A percentile compares a stretch with the other conserved stretches of the same genome.
phyloP scores from a whole-genome alignment of 2,888 invertebrate genomes.

The Timandra comae region DNA sequence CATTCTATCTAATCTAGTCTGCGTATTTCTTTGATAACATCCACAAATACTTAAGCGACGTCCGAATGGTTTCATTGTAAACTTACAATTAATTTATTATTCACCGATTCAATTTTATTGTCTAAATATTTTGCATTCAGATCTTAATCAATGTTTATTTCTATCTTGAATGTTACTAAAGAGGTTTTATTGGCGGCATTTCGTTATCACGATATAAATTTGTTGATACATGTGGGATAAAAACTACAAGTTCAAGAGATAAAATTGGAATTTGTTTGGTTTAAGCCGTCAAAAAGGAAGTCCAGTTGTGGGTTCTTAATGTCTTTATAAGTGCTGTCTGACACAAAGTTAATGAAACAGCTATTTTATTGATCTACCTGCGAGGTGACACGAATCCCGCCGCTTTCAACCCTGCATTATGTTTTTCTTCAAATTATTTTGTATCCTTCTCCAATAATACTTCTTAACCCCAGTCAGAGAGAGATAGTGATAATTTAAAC shows the following conservation, averaged over 20 bases:
- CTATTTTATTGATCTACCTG: conserved; percentile 74
- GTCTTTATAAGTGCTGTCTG: conserved; percentile 74
- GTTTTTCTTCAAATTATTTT: conserved; percentile 65
- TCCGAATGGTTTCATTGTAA: conserved; percentile 24
- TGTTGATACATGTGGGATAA: conserved; percentile 34
- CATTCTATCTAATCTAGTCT: conserved; percentile 35
- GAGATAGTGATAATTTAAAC: conserved; percentile 36
- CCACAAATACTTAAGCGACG: conserved; percentile 26
- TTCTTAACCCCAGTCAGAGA: conserved; percentile 23
- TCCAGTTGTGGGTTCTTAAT: conserved; percentile 57
- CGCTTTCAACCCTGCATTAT: conserved; percentile 63
- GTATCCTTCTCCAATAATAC: conserved; percentile 33
- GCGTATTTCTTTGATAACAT: conserved; percentile 39
- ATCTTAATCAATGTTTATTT: conserved; percentile 13
- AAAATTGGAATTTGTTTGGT: conserved; percentile 27
- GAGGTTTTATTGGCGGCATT: conserved; percentile 13
- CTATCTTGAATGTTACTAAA: conserved; percentile 13
- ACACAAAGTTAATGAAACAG: conserved; percentile 68
- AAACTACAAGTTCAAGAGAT: conserved; percentile 24
- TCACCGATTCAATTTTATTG: conserved; percentile 14
- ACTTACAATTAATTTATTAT: conserved; percentile 30
- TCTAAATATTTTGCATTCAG: conserved; percentile 11
- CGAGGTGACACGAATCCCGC: conserved; percentile 60
- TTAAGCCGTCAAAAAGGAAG: conserved; percentile 32
- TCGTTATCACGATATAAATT: conserved; percentile 25